Conservation (phyloP, 2,888 invertebrate species). For the Sarcophaga variegata region DNA sequence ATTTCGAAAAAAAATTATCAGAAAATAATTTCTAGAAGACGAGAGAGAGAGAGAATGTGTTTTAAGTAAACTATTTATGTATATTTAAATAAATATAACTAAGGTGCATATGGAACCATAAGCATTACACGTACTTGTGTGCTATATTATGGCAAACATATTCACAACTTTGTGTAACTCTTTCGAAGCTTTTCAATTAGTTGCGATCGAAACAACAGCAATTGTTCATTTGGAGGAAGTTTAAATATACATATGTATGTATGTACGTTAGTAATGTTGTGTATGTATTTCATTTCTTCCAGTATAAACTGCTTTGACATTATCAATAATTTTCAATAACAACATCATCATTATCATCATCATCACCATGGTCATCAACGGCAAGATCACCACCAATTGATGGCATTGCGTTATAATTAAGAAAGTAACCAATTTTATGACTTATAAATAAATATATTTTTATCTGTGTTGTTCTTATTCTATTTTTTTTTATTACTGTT, state of each 20-base stretch:
- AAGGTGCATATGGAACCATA: too few species aligned
- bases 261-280: not conserved
- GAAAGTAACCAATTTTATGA: constrained; percentile 41
- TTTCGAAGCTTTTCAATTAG: not conserved
- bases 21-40: too few species aligned
- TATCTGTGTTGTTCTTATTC: not conserved
- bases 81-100: too few species aligned
- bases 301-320: constrained; percentile 62
- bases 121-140: too few species aligned
- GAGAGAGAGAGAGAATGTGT: too few species aligned
- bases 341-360: constrained; percentile 48
- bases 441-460: not conserved
- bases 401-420: constrained; percentile 54
- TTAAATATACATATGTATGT: not conserved
- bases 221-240: constrained; percentile 18
- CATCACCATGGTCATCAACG: constrained; percentile 5
- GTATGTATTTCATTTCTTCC: not conserved
- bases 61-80: too few species aligned
- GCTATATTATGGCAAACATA: too few species aligned
- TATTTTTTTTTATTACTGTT: constrained; percentile 16
- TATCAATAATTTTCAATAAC: constrained; percentile 66
- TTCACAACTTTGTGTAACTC: not conserved
- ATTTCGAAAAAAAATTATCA: too few species aligned
- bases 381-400: constrained; percentile 52
- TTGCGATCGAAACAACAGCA: constrained; percentile 3